Base-by-base conservation (phyloP, 2,797 vertebrate species). In the Podargus strigoides region DNA sequence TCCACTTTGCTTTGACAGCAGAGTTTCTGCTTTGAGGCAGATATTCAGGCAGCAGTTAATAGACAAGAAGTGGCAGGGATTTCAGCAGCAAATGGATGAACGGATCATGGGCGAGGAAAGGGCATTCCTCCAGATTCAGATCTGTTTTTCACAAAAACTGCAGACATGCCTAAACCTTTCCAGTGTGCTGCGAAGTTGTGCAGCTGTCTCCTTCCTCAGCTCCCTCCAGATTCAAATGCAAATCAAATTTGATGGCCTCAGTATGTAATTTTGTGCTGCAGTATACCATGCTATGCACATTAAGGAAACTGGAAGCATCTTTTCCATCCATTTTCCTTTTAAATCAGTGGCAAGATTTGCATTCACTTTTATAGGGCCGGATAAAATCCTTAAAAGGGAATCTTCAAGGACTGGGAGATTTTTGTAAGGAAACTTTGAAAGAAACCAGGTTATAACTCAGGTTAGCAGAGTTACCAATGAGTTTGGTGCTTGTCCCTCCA, bases 191-290 rank as follows among this genome's bases (percentile, higher is more conserved):
- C 10, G 10, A 56, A 82, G 77, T 18, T 52, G 87, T 91, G 91
- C 91, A 95, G 95, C 93, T 95, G 86, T 58, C 94, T 95, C 90
- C 80, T 93, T 93, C 94, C 93, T 69, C 91, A 95, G 59, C 91
- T 94, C 74, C 83, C 78, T 90, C 83, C 85, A 89, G 63, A 95
- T 95, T 93, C 88, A 94, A 90, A 95, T 92, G 91, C 88, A 96
- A 95, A 96, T 95, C 90, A 70, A n/a, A 94, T 70, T 22, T 87
- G 91, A 96, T 92, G 90, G 94, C 92, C 95, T 73, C 93, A 78
- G 76, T 89, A 73, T 93, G 94, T 82, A 94, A 95, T 94, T 95
- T 90, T 27, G 59, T 90, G 91, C 90, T 93, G 76, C 62, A 86
- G 42, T 63, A 66, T 73, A 63, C 90, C 76, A 69, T 32, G 77